Conservation (phyloP, 1,140 invertebrate genomes). For the Caenorhabditis briggsae region DNA sequence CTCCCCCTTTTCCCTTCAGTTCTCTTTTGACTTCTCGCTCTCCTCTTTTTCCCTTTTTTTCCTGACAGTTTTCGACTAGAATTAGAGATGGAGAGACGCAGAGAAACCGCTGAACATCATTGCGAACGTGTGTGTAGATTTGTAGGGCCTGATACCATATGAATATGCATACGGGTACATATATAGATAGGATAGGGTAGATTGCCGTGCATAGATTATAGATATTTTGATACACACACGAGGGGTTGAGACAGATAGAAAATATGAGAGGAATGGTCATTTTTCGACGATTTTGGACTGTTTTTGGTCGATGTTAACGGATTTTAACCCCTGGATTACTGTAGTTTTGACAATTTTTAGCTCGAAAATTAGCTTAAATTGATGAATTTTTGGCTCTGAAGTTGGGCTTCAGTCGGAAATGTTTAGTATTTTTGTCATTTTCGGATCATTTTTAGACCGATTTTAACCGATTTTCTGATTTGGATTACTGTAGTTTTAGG, state of each 20-base stretch:
- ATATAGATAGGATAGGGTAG: neutral
- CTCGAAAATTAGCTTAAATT: neutral
- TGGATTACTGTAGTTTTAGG: too few species aligned
- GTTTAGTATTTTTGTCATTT: too few species aligned
- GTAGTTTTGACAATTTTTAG: conserved; percentile 42
- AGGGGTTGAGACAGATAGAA: too few species aligned
- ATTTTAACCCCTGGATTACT: neutral
- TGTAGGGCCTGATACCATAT: too few species aligned
- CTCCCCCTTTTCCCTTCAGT: neutral
- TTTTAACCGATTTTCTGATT: too few species aligned
- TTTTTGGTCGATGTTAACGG: neutral
- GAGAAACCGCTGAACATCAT: too few species aligned
- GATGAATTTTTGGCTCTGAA: too few species aligned
- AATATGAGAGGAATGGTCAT: neutral
- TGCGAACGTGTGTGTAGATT: too few species aligned
- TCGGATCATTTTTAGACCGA: too few species aligned
- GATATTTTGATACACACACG: neutral
- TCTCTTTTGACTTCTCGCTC: neutral
- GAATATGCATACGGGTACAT: too few species aligned
- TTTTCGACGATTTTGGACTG: neutral
- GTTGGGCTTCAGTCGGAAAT: too few species aligned
- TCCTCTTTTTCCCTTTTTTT: neutral
- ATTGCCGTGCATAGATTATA: conserved; percentile 49
- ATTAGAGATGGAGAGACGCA: neutral
- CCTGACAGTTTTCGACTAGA: neutral